phyloP scores from a whole-genome alignment of 2,888 invertebrate species.

The Sicus ferrugineus region DNA sequence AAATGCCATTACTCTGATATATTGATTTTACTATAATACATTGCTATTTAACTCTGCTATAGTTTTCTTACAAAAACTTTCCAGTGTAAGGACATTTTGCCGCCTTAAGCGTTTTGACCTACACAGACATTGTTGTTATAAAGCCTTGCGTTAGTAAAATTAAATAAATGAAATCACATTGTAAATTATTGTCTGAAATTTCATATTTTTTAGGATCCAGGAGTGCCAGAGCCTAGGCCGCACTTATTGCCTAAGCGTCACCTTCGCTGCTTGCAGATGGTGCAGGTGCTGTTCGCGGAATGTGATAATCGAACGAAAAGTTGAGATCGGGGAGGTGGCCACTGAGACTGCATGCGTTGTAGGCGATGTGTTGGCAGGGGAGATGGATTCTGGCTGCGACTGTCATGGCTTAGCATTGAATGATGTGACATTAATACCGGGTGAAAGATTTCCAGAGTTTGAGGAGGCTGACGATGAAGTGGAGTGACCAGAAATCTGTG shows the following conservation, averaged over 20 bases:
- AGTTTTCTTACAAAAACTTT: no score
- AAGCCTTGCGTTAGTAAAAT: conserved; percentile 19
- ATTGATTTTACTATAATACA: no score
- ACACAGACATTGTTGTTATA: background rate
- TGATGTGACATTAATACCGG: conserved; percentile 59
- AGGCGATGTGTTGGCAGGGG: conserved; percentile 46
- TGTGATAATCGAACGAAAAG: conserved; percentile 61
- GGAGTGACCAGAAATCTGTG: conserved; percentile 61
- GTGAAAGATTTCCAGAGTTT: conserved; percentile 62
- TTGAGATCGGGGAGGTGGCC: conserved; percentile 55
- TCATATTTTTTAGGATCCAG: conserved; percentile 45
- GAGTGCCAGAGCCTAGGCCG: background rate
- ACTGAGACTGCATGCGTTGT: conserved; percentile 38
- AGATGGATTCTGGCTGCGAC: conserved; percentile 47
- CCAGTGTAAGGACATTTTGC: no score
- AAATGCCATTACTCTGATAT: no score
- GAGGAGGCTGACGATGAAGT: conserved; percentile 61
- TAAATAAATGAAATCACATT: conserved; percentile 63
- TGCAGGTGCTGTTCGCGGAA: conserved; percentile 61
- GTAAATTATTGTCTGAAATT: conserved; percentile 66
- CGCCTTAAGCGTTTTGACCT: background rate
- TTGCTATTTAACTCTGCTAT: no score
- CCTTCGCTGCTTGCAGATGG: conserved; percentile 54
- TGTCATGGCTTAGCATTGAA: conserved; percentile 62
- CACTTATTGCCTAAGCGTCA: conserved; percentile 59